phyloP scores from a whole-genome alignment of 2,888 invertebrate species.

The Melinaea marsaeus region DNA sequence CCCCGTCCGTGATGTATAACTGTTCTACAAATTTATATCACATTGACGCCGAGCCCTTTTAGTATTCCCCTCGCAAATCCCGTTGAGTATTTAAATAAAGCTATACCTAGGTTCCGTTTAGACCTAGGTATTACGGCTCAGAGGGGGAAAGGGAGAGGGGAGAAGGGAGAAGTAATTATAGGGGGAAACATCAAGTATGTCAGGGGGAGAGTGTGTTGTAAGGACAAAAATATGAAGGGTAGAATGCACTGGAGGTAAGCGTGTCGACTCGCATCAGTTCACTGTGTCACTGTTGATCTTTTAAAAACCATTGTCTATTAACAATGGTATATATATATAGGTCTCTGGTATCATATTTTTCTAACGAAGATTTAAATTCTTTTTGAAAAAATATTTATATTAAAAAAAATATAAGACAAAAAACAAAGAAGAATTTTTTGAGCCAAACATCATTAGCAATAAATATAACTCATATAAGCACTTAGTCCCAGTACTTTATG shows the following conservation, averaged over 20 bases:
- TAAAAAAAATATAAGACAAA: too few species aligned
- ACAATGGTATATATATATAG: constrained; percentile 20
- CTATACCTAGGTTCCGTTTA: constrained; percentile 57
- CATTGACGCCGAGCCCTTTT: constrained; percentile 64
- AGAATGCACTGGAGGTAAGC: constrained; percentile 67
- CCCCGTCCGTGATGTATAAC: constrained; percentile 43
- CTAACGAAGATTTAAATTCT: not conserved
- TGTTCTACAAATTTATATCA: constrained; percentile 57
- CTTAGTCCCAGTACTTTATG: too few species aligned
- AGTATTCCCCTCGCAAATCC: constrained; percentile 71
- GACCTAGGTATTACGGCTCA: constrained; percentile 59
- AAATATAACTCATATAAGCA: too few species aligned
- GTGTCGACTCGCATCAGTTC: constrained; percentile 72
- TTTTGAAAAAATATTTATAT: constrained; percentile 3
- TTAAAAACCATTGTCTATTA: constrained; percentile 48
- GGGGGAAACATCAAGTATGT: constrained; percentile 74
- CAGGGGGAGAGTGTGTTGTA: constrained; percentile 72
- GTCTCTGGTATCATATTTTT: not conserved
- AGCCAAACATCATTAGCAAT: too few species aligned
- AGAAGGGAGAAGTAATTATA: constrained; percentile 65
- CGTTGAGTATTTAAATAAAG: constrained; percentile 53
- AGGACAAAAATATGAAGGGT: constrained; percentile 72
- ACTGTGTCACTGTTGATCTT: constrained; percentile 76
- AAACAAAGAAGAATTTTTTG: too few species aligned
- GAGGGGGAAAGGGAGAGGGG: constrained; percentile 45